Conservation (phyloP, 2,888 invertebrate genomes). For the Campoplex nolae region DNA sequence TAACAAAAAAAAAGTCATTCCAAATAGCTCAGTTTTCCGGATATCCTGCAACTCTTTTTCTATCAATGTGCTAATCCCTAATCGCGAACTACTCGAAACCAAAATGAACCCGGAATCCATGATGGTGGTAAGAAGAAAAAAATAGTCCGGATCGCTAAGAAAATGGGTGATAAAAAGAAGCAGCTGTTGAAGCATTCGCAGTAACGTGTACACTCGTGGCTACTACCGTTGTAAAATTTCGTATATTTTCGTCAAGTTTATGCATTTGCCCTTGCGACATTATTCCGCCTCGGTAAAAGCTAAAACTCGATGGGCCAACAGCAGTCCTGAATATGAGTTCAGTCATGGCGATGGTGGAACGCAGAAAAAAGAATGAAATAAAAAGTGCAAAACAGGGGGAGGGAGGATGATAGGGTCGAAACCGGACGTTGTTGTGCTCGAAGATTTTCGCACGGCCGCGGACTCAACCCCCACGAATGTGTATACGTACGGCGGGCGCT, state of each 20-base stretch:
- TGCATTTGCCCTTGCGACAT: slow-evolving; percentile 5
- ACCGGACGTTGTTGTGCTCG: slow-evolving; percentile 49
- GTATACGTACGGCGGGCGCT: slow-evolving; percentile 1
- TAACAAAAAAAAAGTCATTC: no score
- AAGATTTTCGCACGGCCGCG: slow-evolving; percentile 45
- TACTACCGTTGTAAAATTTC: neutral
- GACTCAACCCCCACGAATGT: slow-evolving; percentile 33
- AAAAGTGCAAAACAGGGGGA: slow-evolving; percentile 61
- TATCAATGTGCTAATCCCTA: no score
- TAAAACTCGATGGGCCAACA: neutral
- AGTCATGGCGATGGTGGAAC: neutral
- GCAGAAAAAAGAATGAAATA: slow-evolving; percentile 30
- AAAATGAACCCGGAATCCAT: no score
- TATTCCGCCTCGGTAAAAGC: slow-evolving; percentile 4
- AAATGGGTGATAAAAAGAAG: neutral
- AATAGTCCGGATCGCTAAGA: neutral
- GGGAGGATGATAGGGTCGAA: slow-evolving; percentile 23
- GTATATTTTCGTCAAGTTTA: neutral
- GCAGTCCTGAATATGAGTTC: neutral
- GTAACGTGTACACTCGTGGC: neutral
- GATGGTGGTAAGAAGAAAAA: neutral
- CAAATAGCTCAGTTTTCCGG: no score
- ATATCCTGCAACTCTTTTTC: no score
- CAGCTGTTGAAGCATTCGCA: neutral
- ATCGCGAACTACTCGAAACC: no score